Evolutionary conservation across 92 coral and sea anemone genomes (phyloP).

Genomic region (Metridium senile): DNA sequence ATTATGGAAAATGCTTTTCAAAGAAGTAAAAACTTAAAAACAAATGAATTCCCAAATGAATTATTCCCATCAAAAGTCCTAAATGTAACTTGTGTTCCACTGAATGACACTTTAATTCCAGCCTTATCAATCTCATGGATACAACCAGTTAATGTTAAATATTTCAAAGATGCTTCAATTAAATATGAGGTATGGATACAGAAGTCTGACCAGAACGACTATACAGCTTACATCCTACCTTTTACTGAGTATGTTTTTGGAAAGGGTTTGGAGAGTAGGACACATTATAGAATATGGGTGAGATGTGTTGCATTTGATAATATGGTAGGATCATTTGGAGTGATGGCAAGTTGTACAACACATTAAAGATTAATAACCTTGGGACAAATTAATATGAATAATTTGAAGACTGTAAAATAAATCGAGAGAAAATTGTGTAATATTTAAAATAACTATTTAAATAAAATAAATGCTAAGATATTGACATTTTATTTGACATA

Average conservation of each 20-base stretch:
- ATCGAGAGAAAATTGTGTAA: not conserved
- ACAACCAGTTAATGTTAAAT: constrained; percentile 68
- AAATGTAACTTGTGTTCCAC: constrained; percentile 57
- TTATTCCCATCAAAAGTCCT: constrained; percentile 78
- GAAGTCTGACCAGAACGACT: constrained; percentile 47
- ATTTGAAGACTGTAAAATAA: too few relatives aligned
- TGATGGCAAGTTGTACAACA: constrained; percentile 59
- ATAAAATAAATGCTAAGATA: too few relatives aligned
- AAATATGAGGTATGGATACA: constrained; percentile 97
- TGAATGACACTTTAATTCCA: constrained; percentile 26
- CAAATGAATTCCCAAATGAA: not conserved
- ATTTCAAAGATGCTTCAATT: constrained; percentile 25
- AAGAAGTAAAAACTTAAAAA: constrained; percentile 21
- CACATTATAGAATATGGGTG: constrained; percentile 79
- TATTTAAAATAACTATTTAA: too few relatives aligned
- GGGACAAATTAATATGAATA: not conserved
- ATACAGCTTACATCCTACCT: constrained; percentile 72
- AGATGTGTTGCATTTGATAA: constrained; percentile 59
- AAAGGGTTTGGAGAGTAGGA: constrained; percentile 51
- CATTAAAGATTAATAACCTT: not conserved
- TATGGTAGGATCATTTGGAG: constrained; percentile 76
- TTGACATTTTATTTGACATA: too few relatives aligned
- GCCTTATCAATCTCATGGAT: constrained; percentile 75
- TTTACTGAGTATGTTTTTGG: constrained; percentile 68
- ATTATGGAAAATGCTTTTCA: constrained; percentile 46